Conservation (phyloP, 2,113 vertebrate genomes). For the Lanius ludovicianus region DNA sequence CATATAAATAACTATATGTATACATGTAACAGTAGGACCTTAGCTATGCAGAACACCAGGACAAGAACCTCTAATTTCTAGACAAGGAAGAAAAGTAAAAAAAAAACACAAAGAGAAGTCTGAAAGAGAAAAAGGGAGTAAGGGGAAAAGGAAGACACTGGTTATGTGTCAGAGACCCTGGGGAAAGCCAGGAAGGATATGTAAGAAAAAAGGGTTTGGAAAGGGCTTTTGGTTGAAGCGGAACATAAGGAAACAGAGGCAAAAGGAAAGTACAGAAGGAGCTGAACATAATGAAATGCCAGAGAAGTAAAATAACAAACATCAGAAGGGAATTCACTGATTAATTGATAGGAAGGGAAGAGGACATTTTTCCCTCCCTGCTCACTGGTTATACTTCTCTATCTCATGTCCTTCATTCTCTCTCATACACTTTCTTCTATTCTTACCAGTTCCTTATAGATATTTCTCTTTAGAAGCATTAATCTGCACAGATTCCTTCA, state of each 20-base stretch:
- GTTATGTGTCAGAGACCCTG: background rate
- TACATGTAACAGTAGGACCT: background rate
- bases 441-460: background rate
- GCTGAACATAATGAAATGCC: background rate
- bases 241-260: background rate
- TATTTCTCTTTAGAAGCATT: background rate
- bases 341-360: background rate
- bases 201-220: background rate
- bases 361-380: background rate
- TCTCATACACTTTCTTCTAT: background rate
- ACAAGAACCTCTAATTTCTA: background rate
- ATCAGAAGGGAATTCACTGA: background rate
- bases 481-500: background rate
- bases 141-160: background rate
- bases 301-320: background rate
- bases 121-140: background rate
- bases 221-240: background rate
- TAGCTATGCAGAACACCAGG: background rate
- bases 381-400: background rate
- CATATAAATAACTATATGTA: background rate
- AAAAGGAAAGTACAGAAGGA: background rate
- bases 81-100: background rate
- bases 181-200: background rate
- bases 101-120: background rate
- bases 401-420: background rate